Evolutionary conservation across 2,888 invertebrate species (phyloP).

Genomic region (Augochlorella aurata): DNA sequence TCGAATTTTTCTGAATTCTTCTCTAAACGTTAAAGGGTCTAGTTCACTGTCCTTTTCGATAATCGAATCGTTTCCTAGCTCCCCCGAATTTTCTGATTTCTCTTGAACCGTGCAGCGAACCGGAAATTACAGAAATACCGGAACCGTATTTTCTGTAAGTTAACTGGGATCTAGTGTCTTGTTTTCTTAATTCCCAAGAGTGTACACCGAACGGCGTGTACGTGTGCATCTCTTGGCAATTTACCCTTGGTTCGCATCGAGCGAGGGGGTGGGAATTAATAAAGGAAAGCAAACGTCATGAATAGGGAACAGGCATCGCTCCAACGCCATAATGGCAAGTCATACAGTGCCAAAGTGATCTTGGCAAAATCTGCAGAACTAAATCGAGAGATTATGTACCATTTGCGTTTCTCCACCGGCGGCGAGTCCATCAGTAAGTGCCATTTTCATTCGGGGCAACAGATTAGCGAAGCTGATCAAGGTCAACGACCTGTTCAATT

Average conservation of each 20-base stretch:
- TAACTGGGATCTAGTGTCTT: neutral
- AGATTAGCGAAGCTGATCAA: neutral
- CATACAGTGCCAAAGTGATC: conserved; percentile 36
- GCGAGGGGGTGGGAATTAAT: conserved; percentile 14
- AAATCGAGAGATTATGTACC: conserved; percentile 34
- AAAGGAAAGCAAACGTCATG: conserved; percentile 20
- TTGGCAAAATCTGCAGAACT: conserved; percentile 43
- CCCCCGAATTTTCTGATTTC: neutral
- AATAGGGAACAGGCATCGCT: conserved; percentile 39
- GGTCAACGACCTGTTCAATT: neutral
- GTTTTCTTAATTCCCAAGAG: neutral
- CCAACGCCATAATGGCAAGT: conserved; percentile 40
- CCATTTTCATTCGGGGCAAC: neutral
- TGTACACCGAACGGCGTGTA: neutral
- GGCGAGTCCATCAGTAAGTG: neutral
- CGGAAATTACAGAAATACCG: neutral
- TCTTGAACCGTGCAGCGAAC: neutral
- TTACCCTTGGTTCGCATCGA: neutral
- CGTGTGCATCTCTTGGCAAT: neutral
- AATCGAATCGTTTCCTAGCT: neutral
- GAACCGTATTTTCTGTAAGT: too few relatives aligned
- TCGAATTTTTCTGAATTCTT: too few relatives aligned
- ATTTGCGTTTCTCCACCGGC: conserved; percentile 7
- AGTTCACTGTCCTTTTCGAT: too few relatives aligned
- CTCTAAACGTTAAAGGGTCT: too few relatives aligned